Conservation (phyloP, 1,140 invertebrate genomes). For the Phenacoccus solenopsis region DNA sequence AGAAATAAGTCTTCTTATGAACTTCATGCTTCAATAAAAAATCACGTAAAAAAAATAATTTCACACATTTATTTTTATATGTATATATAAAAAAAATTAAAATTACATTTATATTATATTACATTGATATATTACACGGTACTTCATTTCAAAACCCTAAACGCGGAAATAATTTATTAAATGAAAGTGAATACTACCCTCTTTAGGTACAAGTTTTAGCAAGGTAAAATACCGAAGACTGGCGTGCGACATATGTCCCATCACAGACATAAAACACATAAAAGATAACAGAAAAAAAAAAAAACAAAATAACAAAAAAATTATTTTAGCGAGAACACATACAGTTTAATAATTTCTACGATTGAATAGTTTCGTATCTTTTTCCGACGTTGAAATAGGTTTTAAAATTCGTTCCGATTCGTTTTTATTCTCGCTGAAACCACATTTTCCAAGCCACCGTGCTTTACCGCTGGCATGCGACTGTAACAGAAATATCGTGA, state of each 20-base stretch:
- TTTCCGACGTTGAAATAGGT: conserved; percentile 11
- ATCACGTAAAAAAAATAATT: neutral
- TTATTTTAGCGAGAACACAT: neutral
- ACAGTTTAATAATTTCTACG: neutral
- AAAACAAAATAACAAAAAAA: neutral
- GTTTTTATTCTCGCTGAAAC: neutral
- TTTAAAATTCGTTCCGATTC: conserved; percentile 4
- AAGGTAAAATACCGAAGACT: conserved; percentile 10
- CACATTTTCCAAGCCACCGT: conserved; percentile 1
- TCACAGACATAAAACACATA: neutral
- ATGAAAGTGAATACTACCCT: conserved; percentile 14
- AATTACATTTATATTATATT: neutral
- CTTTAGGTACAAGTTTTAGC: neutral
- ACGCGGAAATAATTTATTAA: neutral
- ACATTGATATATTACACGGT: neutral
- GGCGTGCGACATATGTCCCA: neutral
- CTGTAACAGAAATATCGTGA: neutral
- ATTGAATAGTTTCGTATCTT: neutral
- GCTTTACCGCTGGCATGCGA: conserved; percentile 7
- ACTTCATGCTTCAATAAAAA: too few species aligned
- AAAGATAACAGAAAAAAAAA: neutral
- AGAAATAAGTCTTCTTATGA: too few species aligned
- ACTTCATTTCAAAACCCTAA: neutral
- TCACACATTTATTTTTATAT: neutral
- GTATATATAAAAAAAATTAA: conserved; percentile 4